Evolutionary conservation across 2,113 vertebrate species (phyloP).

Genomic region (Zosterops japonicus): DNA sequence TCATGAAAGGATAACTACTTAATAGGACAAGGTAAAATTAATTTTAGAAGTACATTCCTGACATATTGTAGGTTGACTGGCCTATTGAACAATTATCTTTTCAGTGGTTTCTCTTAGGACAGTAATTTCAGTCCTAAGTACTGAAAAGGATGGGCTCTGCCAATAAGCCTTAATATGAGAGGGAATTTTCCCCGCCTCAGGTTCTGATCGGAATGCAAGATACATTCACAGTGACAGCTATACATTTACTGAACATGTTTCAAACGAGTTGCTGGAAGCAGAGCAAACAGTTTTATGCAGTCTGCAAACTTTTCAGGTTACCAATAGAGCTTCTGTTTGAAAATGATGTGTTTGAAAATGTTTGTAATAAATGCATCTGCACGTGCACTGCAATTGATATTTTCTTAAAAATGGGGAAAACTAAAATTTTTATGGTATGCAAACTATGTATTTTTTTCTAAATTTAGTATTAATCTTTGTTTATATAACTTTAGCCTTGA

Average conservation of each 20-base stretch:
- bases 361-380: neutral
- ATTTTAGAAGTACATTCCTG: constrained; percentile 66
- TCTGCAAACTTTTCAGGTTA: neutral
- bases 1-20: constrained; percentile 56
- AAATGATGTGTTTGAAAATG: neutral
- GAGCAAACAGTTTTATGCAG: neutral
- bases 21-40: constrained; percentile 58
- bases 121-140: constrained; percentile 65
- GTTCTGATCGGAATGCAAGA: constrained; percentile 68
- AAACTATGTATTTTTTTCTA: neutral
- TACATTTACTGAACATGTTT: constrained; percentile 59
- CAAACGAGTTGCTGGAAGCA: constrained; percentile 39
- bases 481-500: neutral
- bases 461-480: neutral
- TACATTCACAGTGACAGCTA: constrained; percentile 54
- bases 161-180: constrained; percentile 66
- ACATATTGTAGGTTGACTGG: constrained; percentile 57
- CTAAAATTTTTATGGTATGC: neutral
- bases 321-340: neutral
- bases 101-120: constrained; percentile 64
- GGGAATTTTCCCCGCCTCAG: constrained; percentile 66
- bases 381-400: neutral
- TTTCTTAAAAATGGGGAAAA: neutral
- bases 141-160: constrained; percentile 42
- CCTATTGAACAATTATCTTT: constrained; percentile 70